Conservation (phyloP, 2,888 invertebrate genomes). For the Mythimna pallens region DNA sequence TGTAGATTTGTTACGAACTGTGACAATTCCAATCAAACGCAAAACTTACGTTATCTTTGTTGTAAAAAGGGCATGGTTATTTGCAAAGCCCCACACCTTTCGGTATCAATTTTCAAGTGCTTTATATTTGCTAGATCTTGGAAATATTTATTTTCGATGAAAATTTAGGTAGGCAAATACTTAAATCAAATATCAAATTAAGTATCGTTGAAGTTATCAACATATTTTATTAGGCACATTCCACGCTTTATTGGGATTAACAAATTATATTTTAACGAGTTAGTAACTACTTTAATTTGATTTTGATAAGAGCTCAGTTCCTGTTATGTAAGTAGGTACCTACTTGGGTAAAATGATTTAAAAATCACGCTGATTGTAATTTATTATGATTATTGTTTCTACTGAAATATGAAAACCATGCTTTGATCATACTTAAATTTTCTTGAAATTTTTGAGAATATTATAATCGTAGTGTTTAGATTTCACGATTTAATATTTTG, state of each 20-base stretch:
- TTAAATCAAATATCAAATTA: background rate
- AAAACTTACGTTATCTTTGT: background rate
- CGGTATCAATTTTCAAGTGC: background rate
- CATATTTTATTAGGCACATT: conserved; percentile 4
- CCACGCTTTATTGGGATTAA: conserved; percentile 7
- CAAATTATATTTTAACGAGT: conserved; percentile 23
- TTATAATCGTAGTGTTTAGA: no score
- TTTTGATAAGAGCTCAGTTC: conserved; percentile 13
- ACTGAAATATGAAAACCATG: background rate
- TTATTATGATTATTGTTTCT: background rate
- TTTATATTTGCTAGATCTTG: background rate
- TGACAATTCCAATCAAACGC: background rate
- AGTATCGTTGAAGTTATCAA: conserved; percentile 5
- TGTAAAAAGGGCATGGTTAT: conserved; percentile 17
- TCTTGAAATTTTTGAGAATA: background rate
- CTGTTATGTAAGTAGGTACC: background rate
- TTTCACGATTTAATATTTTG: no score
- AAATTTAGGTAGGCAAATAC: background rate
- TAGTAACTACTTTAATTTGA: conserved; percentile 7
- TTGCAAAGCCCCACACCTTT: background rate
- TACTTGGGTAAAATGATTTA: background rate
- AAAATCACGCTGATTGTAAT: background rate
- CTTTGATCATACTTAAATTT: background rate
- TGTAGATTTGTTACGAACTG: no score
- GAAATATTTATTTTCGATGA: no score